phyloP scores from a whole-genome alignment of 2,888 invertebrate species.

The Pseudoips prasinana region DNA sequence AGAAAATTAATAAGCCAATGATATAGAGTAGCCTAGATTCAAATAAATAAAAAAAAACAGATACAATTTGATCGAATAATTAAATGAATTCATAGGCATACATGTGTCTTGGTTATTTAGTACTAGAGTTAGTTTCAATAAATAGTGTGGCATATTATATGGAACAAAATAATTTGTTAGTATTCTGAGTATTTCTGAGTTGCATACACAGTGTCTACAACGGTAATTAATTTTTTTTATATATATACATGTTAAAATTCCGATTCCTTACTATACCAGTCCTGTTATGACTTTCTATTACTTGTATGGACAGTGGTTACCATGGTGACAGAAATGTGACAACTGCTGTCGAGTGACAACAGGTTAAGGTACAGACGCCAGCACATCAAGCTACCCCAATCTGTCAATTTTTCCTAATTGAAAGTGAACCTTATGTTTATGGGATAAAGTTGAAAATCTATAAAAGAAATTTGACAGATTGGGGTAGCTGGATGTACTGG shows the following conservation, averaged over 20 bases:
- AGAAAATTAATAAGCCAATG: constrained; percentile 17
- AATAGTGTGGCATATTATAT: constrained; percentile 29
- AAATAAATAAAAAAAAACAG: constrained; percentile 24
- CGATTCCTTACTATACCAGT: constrained; percentile 1
- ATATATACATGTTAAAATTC: constrained; percentile 15
- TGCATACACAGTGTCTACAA: constrained; percentile 12
- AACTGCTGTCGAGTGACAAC: too few species aligned
- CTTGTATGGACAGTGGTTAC: too few species aligned
- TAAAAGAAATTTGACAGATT: too few species aligned
- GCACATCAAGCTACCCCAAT: too few species aligned
- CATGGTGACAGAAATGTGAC: too few species aligned
- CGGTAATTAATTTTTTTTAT: constrained; percentile 12
- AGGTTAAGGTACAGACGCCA: too few species aligned
- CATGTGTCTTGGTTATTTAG: constrained; percentile 10
- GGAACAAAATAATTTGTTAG: constrained; percentile 32
- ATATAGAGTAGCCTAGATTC: constrained; percentile 16
- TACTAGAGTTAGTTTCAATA: constrained; percentile 31
- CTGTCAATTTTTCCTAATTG: too few species aligned
- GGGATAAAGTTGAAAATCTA: too few species aligned
- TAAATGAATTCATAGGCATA: too few species aligned
- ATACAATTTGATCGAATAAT: constrained; percentile 26
- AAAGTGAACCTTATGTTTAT: too few species aligned
- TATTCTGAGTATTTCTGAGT: constrained; percentile 43
- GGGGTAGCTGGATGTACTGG: too few species aligned
- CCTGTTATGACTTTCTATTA: too few species aligned